Evolutionary conservation across 2,797 vertebrate genomes (phyloP).

Genomic region (Rachycentron canadum): DNA sequence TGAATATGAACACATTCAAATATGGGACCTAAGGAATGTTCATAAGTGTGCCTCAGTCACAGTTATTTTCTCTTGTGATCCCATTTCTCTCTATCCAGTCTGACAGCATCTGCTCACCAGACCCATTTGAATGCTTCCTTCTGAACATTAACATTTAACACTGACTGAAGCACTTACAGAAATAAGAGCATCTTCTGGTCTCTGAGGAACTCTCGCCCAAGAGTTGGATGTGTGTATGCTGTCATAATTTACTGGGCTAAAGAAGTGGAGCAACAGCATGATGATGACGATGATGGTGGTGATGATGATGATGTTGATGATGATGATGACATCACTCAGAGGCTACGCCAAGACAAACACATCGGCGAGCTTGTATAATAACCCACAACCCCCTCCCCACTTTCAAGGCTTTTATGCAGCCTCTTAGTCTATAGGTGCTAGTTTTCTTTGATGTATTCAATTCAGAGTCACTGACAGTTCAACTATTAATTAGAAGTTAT

Average conservation of each 20-base stretch:
- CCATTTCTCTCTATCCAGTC: constrained; percentile 16
- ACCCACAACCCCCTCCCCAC: constrained; percentile 48
- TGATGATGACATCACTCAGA: constrained; percentile 70
- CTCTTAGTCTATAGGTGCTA: constrained; percentile 8
- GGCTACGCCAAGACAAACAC: constrained; percentile 76
- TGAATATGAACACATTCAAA: too few relatives aligned
- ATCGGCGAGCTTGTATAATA: constrained; percentile 67
- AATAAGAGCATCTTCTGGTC: constrained; percentile 22
- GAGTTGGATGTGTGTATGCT: constrained; percentile 19
- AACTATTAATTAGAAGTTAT: constrained; percentile 28
- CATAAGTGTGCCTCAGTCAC: background rate
- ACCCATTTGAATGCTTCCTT: background rate
- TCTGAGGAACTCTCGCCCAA: background rate
- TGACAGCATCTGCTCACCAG: constrained; percentile 53
- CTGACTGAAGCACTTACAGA: constrained; percentile 16
- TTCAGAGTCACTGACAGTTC: constrained; percentile 35
- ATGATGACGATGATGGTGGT: background rate
- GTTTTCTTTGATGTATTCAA: constrained; percentile 41
- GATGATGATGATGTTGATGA: constrained; percentile 33
- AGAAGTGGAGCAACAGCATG: constrained; percentile 61
- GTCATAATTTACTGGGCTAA: constrained; percentile 50
- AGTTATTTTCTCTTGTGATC: constrained; percentile 9
- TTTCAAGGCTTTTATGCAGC: constrained; percentile 61
- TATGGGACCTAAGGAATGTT: constrained; percentile 22
- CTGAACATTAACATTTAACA: constrained; percentile 4